Conservation (phyloP, 2,888 invertebrate genomes). For the Pseudanteris insignis region DNA sequence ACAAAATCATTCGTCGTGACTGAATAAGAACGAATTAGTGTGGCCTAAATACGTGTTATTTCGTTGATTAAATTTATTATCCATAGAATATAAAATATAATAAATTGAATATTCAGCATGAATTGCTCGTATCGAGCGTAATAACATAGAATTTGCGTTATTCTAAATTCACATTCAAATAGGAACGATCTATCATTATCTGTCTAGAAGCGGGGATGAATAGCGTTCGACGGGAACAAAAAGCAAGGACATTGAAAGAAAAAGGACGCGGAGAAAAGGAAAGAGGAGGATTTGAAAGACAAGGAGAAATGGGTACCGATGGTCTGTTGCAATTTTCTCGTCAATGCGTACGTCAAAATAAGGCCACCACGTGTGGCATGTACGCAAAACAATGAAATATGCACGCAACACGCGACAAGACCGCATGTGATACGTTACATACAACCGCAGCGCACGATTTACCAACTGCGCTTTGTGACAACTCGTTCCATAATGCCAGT, state of each 20-base stretch:
- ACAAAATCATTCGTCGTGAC: conserved; percentile 9
- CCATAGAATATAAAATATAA: no score
- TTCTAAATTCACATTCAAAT: conserved; percentile 36
- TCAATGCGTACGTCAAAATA: conserved; percentile 54
- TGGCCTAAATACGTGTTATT: conserved; percentile 17
- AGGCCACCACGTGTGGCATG: conserved; percentile 44
- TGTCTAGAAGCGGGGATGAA: conserved; percentile 30
- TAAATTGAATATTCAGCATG: conserved; percentile 12
- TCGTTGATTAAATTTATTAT: conserved; percentile 27
- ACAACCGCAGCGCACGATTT: conserved; percentile 24
- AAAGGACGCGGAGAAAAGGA: no score
- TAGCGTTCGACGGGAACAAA: conserved; percentile 22
- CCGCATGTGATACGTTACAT: conserved; percentile 32
- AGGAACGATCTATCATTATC: conserved; percentile 32
- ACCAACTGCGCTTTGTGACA: conserved; percentile 32
- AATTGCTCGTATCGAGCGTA: conserved; percentile 23
- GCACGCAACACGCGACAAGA: conserved; percentile 47
- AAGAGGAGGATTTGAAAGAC: conserved; percentile 20
- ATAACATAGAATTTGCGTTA: conserved; percentile 24
- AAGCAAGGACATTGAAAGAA: conserved; percentile 16
- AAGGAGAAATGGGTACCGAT: conserved; percentile 23
- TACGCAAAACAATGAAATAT: conserved; percentile 57
- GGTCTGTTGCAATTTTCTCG: conserved; percentile 55
- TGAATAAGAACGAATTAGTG: conserved; percentile 19
- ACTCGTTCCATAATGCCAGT: conserved; percentile 14